Evolutionary conservation across 2,888 invertebrate genomes (phyloP).

Genomic region (Aphidius colemani): DNA sequence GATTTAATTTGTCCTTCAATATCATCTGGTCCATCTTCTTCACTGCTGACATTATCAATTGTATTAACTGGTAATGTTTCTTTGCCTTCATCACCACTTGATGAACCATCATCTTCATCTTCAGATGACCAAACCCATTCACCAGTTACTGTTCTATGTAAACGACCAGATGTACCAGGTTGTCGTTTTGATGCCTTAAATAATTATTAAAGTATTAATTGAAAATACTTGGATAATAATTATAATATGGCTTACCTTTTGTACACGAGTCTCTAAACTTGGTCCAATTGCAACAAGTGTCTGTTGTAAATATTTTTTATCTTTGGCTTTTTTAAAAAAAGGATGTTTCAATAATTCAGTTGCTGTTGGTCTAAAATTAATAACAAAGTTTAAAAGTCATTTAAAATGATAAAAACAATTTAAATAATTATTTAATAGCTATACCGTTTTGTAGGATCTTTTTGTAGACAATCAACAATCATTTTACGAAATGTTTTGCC

Average conservation of each 20-base stretch:
- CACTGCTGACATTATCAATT: slow-evolving; percentile 59
- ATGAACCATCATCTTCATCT: slow-evolving; percentile 76
- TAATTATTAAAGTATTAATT: slow-evolving; percentile 14
- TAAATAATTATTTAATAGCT: background rate
- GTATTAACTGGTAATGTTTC: slow-evolving; percentile 60
- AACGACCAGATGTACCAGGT: slow-evolving; percentile 76
- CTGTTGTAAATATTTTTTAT: slow-evolving; percentile 84
- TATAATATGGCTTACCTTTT: slow-evolving; percentile 76
- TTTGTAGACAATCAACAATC: slow-evolving; percentile 95
- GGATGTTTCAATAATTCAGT: slow-evolving; percentile 94
- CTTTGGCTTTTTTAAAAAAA: slow-evolving; percentile 97
- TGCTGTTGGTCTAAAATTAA: slow-evolving; percentile 76
- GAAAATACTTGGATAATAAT: slow-evolving; percentile 17
- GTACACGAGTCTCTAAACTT: slow-evolving; percentile 86
- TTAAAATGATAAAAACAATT: background rate
- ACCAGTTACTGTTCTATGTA: slow-evolving; percentile 93
- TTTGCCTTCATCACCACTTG: slow-evolving; percentile 63
- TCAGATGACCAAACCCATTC: slow-evolving; percentile 99
- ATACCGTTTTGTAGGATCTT: slow-evolving; percentile 86
- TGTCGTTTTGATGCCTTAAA: slow-evolving; percentile 73
- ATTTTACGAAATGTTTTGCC: slow-evolving; percentile 97
- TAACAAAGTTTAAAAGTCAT: background rate
- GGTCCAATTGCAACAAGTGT: slow-evolving; percentile 85
- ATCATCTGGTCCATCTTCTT: slow-evolving; percentile 56
- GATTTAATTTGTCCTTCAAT: slow-evolving; percentile 54